A percentile compares a stretch with the other conserved stretches of the same genome.
phyloP scores from a whole-genome alignment of 2,888 invertebrate species.

The Abscondita cerata region DNA sequence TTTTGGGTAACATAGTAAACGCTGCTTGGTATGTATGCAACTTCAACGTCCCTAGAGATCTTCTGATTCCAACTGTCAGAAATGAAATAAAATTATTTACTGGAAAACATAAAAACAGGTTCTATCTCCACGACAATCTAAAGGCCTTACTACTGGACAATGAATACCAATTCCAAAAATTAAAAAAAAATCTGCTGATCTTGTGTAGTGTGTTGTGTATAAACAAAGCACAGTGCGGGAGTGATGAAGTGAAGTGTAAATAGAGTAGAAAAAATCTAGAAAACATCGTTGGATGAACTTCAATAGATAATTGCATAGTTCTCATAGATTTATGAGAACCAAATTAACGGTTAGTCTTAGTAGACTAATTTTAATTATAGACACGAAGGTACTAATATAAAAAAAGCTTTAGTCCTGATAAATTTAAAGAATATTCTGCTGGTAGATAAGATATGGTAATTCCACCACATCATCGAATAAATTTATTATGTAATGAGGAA shows the following conservation, averaged over 20 bases:
- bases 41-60: slow-evolving; percentile 21
- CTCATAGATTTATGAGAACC: neutral
- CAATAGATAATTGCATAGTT: neutral
- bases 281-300: neutral
- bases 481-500: too few relatives aligned
- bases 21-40: slow-evolving; percentile 30
- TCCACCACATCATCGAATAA: too few relatives aligned
- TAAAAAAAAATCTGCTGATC: neutral
- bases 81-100: neutral
- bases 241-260: too few relatives aligned
- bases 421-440: too few relatives aligned
- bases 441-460: too few relatives aligned
- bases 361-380: slow-evolving; percentile 10
- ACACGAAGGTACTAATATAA: neutral
- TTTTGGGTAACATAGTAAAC: slow-evolving; percentile 9
- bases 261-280: neutral
- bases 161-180: too few relatives aligned
- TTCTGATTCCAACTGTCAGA: slow-evolving; percentile 9
- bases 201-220: too few relatives aligned
- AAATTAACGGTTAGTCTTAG: slow-evolving; percentile 9
- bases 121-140: too few relatives aligned
- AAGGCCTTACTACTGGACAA: too few relatives aligned
- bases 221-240: too few relatives aligned
- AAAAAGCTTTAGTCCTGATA: too few relatives aligned
- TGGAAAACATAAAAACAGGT: neutral